Percentiles rank a stretch among this genome's conserved stretches.
Evolutionary conservation across 2,888 invertebrate species (phyloP).

Genomic region (Theretra japonica): DNA sequence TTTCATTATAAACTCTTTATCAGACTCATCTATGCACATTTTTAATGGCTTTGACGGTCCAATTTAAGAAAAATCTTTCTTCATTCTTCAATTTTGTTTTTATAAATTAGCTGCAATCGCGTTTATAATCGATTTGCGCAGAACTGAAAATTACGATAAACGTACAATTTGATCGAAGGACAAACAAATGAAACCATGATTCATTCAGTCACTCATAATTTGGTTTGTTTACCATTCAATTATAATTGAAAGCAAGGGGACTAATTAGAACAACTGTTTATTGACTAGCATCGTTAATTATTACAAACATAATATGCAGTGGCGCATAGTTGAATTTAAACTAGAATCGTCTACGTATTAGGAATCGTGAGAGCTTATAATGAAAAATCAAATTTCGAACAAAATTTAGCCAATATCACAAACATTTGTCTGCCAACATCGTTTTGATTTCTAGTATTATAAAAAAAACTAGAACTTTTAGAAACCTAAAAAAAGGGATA

Average conservation of each 20-base stretch:
- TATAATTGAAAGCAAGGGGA: conserved; percentile 13
- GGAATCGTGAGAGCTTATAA: neutral
- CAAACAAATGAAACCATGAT: conserved; percentile 9
- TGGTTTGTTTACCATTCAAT: conserved; percentile 19
- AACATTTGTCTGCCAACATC: too few species aligned
- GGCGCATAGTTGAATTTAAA: too few species aligned
- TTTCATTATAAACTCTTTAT: too few species aligned
- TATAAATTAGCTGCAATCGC: neutral
- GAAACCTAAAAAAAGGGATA: too few species aligned
- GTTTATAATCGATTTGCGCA: neutral
- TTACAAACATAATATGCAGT: neutral
- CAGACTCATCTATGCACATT: too few species aligned
- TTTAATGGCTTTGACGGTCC: neutral
- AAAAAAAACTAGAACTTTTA: too few species aligned
- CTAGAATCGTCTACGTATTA: neutral
- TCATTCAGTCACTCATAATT: conserved; percentile 2
- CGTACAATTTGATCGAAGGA: conserved; percentile 15
- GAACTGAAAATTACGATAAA: neutral
- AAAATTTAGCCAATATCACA: too few species aligned
- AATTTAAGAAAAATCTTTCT: neutral
- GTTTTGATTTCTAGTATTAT: too few species aligned
- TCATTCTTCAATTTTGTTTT: neutral
- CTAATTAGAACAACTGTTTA: conserved; percentile 22
- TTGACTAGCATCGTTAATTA: conserved; percentile 35
- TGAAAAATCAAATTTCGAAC: neutral